Conservation (phyloP, 2,113 vertebrate genomes). For the Syrrhaptes paradoxus region DNA sequence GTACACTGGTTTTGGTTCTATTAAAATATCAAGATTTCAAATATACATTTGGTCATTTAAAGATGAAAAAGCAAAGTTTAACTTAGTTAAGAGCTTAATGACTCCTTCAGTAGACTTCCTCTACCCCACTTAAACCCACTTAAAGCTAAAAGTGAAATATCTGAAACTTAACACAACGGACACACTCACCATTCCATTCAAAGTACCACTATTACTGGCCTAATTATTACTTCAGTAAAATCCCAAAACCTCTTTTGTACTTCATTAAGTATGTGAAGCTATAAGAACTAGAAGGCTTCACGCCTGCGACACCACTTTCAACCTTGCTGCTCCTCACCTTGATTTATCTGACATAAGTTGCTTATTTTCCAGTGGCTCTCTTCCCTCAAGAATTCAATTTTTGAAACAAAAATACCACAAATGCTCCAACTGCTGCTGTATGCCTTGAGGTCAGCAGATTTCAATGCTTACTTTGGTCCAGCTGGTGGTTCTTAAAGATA, state of each 20-base stretch:
- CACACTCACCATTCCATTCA: not conserved
- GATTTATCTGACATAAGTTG: not conserved
- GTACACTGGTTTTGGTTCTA: constrained; percentile 98
- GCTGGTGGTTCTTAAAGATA: not conserved
- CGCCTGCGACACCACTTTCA: not conserved
- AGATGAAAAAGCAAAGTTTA: not conserved
- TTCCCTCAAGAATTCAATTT: not conserved
- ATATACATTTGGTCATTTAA: not conserved
- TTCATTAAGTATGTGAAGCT: not conserved
- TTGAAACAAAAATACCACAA: not conserved
- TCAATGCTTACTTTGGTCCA: not conserved
- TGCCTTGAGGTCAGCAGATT: not conserved
- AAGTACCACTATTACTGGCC: not conserved
- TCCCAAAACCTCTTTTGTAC: not conserved
- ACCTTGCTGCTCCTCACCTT: not conserved
- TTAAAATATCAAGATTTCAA: not conserved
- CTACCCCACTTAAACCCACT: not conserved
- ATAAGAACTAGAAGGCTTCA: not conserved
- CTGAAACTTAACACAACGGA: not conserved
- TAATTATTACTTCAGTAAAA: not conserved
- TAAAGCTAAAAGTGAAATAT: not conserved
- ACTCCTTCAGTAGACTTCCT: not conserved
- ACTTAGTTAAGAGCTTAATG: not conserved
- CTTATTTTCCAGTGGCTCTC: not conserved
- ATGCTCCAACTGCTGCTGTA: not conserved